Percentiles rank a stretch among this genome's conserved stretches.
These are phyloP conservation scores for Heterohyrax brucei DNA, from an alignment of 2,797 vertebrate species.

Conservation along the genomic window DNA sequence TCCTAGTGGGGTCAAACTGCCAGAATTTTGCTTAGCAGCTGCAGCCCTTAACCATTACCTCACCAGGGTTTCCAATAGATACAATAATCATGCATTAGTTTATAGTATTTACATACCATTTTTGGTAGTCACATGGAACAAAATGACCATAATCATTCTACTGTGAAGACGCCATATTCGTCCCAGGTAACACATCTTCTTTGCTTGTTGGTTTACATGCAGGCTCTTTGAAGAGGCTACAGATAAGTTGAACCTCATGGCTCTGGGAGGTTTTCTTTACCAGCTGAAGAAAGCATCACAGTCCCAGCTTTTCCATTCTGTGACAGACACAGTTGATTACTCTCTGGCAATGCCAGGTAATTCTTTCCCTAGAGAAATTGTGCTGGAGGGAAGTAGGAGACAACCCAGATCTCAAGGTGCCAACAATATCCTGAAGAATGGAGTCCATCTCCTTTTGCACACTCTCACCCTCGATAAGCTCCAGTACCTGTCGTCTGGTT, in stretches of 20 bases:
- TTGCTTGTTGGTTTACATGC: slow-evolving; percentile 70
- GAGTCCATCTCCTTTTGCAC: not conserved
- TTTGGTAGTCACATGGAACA: slow-evolving; percentile 45
- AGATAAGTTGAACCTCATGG: slow-evolving; percentile 95
- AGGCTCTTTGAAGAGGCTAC: slow-evolving; percentile 98
- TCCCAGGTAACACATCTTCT: slow-evolving; percentile 73
- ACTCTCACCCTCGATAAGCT: accelerated
- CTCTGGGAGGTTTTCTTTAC: slow-evolving; percentile 96
- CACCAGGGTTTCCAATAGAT: no score
- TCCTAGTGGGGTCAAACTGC: no score
- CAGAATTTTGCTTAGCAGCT: no score
- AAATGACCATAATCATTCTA: slow-evolving; percentile 46
- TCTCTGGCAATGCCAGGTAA: slow-evolving; percentile 97
- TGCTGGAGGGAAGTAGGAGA: not conserved
- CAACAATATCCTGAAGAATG: no score
- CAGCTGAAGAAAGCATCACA: slow-evolving; percentile 98
- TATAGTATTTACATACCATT: not conserved
- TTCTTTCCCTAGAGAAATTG: not conserved
- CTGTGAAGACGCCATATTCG: slow-evolving; percentile 46
- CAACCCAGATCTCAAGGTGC: not conserved
- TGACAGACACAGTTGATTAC: slow-evolving; percentile 96
- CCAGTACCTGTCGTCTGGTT: not conserved
- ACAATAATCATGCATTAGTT: not conserved
- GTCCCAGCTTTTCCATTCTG: slow-evolving; percentile 96
- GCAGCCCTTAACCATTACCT: no score